A percentile compares a stretch with the other conserved stretches of the same genome.
Conservation (phyloP, 2,797 vertebrate genomes). For the Microtus agrestis region DNA sequence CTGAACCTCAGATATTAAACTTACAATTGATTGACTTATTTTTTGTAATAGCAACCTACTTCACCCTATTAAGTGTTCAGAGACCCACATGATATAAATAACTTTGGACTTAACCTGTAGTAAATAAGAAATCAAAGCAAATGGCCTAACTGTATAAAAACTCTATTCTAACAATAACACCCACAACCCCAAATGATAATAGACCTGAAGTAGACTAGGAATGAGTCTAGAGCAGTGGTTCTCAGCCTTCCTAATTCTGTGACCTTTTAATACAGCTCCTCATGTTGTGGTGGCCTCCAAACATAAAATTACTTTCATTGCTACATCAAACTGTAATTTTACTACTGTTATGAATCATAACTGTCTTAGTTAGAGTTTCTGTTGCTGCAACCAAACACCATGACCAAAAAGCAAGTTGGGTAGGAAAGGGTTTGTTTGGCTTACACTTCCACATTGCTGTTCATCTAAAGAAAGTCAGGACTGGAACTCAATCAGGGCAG, state of each 20-base stretch:
- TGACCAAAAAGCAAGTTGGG: not conserved
- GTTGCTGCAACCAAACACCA: not conserved
- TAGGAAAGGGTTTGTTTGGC: not conserved
- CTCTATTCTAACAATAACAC: conserved; percentile 2
- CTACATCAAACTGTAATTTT: not conserved
- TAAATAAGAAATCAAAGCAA: not conserved
- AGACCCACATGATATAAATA: not conserved
- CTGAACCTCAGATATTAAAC: not conserved
- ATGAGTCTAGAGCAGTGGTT: not conserved
- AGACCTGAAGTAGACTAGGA: not conserved
- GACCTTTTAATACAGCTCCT: not conserved
- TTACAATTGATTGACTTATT: conserved; percentile 9
- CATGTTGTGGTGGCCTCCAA: not conserved
- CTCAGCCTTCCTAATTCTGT: not conserved
- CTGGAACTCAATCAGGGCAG: not conserved
- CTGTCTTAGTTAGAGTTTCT: not conserved
- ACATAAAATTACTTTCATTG: not conserved
- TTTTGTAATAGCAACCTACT: not conserved
- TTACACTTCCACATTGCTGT: not conserved
- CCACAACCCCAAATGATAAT: not conserved
- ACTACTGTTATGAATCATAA: not conserved
- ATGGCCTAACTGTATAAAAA: conserved; percentile 20
- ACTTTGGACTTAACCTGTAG: conserved; percentile 15
- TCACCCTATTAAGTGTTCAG: not conserved
- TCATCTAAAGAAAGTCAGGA: not conserved